These are phyloP conservation scores for Drepana arcuata DNA, from an alignment of 1,140 invertebrate species.

Conservation along the genomic window DNA sequence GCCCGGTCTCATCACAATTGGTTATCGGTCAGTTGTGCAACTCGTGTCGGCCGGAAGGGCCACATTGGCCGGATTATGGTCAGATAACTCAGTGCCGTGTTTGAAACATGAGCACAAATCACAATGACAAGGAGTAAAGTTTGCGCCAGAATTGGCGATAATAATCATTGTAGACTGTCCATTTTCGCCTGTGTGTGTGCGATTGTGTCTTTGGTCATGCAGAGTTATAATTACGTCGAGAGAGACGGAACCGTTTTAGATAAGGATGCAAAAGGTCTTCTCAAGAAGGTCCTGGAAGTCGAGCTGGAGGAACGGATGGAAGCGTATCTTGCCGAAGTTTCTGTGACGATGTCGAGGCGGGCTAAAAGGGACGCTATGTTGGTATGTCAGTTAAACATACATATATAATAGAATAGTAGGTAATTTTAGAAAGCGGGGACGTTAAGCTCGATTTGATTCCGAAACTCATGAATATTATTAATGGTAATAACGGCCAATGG, in stretches of 20 bases:
- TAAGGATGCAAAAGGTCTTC: slow-evolving; percentile 17
- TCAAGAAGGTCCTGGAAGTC: slow-evolving; percentile 29
- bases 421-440: background rate
- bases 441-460: no score
- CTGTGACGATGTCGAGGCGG: slow-evolving; percentile 22
- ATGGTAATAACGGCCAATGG: no score
- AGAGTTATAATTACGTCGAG: slow-evolving; percentile 38
- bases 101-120: slow-evolving; percentile 11
- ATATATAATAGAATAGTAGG: slow-evolving; percentile 1
- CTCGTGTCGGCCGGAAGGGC: slow-evolving; percentile 49
- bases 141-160: slow-evolving; percentile 11
- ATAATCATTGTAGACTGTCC: slow-evolving; percentile 39
- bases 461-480: no score
- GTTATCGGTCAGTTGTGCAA: slow-evolving; percentile 54
- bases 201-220: slow-evolving; percentile 42
- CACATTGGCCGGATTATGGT: slow-evolving; percentile 49
- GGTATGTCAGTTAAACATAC: slow-evolving; percentile 23
- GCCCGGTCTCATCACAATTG: slow-evolving; percentile 44
- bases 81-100: slow-evolving; percentile 33
- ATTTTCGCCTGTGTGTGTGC: slow-evolving; percentile 48
- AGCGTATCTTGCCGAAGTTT: slow-evolving; percentile 29
- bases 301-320: slow-evolving; percentile 40
- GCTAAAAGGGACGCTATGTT: slow-evolving; percentile 53
- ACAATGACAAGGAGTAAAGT: slow-evolving; percentile 25
- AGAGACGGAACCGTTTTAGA: slow-evolving; percentile 17